These are phyloP conservation scores for Catostylus mosaicus DNA, from an alignment of 30 jellyfish, hydroid and myxozoan genomes.

Conservation along the genomic window DNA sequence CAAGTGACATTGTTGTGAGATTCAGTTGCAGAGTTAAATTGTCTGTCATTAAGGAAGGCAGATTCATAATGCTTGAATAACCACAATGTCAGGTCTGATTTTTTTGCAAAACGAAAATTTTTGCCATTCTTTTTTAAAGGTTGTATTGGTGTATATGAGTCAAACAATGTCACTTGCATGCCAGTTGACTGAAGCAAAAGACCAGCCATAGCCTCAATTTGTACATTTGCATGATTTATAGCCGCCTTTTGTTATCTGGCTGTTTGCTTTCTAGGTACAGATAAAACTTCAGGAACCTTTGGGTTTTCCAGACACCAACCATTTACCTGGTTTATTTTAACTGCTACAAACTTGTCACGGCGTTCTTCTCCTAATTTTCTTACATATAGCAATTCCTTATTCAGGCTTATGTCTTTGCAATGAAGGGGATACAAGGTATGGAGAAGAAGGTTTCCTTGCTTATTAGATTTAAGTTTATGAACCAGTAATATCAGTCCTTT, in stretches of 20 bases:
- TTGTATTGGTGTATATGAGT: constrained; percentile 28
- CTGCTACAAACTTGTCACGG: constrained; percentile 39
- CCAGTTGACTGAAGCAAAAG: constrained; percentile 55
- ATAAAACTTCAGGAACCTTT: constrained; percentile 2
- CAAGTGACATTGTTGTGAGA: constrained; percentile 36
- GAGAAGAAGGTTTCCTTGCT: neutral
- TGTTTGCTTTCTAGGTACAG: constrained; percentile 12
- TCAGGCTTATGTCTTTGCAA: neutral
- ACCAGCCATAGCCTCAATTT: constrained; percentile 49
- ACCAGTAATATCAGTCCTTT: constrained; percentile 13
- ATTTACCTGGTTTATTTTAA: constrained; percentile 19
- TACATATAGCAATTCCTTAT: constrained; percentile 22
- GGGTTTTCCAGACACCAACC: constrained; percentile 40
- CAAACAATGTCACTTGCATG: constrained; percentile 47
- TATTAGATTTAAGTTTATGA: neutral
- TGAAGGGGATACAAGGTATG: constrained; percentile 6
- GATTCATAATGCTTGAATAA: constrained; percentile 12
- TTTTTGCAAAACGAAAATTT: constrained; percentile 51
- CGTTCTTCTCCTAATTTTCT: constrained; percentile 29
- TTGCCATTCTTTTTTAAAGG: constrained; percentile 42
- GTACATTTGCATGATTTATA: constrained; percentile 18
- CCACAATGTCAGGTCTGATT: constrained; percentile 56
- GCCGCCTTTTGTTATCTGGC: constrained; percentile 14
- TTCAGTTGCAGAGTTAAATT: neutral
- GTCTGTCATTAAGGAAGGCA: constrained; percentile 14